Conservation (phyloP, 1,140 invertebrate species). For the Rhizoglyphus robini region DNA sequence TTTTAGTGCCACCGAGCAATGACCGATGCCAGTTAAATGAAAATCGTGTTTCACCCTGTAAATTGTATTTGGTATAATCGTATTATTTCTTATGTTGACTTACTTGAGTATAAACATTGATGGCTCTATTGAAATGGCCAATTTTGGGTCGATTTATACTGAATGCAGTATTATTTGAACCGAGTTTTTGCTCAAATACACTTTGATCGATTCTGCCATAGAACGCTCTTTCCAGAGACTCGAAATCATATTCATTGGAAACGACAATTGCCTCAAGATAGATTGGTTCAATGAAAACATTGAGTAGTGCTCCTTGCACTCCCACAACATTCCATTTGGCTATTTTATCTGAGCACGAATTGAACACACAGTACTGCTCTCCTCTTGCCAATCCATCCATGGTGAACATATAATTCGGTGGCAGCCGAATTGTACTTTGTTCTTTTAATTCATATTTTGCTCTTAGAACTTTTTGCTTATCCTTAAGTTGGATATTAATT, state of each 20-base stretch:
- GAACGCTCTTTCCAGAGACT: slow-evolving; percentile 35
- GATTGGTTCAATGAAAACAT: slow-evolving; percentile 34
- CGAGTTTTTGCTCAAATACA: not conserved
- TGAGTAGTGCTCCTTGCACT: slow-evolving; percentile 38
- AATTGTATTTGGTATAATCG: too few relatives aligned
- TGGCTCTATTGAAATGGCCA: too few relatives aligned
- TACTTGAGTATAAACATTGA: too few relatives aligned
- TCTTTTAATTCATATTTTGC: slow-evolving; percentile 29
- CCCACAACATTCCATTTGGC: slow-evolving; percentile 39
- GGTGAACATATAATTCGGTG: slow-evolving; percentile 29
- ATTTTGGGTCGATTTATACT: not conserved
- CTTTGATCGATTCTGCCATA: slow-evolving; percentile 31
- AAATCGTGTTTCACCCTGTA: too few relatives aligned
- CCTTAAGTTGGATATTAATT: not conserved
- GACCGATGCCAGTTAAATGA: too few relatives aligned
- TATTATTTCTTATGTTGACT: too few relatives aligned
- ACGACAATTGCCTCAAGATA: slow-evolving; percentile 36
- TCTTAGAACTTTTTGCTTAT: slow-evolving; percentile 59
- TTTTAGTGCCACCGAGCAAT: too few relatives aligned
- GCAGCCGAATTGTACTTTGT: slow-evolving; percentile 30
- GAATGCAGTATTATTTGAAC: not conserved
- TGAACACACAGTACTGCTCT: slow-evolving; percentile 28
- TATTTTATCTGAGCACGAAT: slow-evolving; percentile 42
- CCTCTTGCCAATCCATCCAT: slow-evolving; percentile 38
- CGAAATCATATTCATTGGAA: slow-evolving; percentile 36